These are phyloP conservation scores for Drosophila tanythrix DNA, from an alignment of 2,888 invertebrate species.

Conservation along the genomic window DNA sequence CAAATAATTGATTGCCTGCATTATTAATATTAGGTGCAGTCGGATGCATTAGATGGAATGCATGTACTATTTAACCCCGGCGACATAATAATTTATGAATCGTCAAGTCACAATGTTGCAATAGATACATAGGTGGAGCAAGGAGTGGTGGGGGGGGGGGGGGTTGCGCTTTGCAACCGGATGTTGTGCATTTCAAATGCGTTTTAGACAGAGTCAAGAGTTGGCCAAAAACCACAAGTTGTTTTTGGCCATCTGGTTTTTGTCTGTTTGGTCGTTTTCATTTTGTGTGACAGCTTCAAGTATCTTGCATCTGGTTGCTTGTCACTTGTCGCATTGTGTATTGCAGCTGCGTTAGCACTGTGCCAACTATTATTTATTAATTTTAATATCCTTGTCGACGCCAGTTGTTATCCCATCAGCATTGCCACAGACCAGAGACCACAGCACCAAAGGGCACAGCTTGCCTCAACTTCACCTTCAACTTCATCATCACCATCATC, in stretches of 20 bases:
- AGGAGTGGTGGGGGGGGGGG: background rate
- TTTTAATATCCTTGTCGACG: slow-evolving; percentile 55
- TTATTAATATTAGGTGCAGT: slow-evolving; percentile 3
- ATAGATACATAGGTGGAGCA: background rate
- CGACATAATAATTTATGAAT: slow-evolving; percentile 23
- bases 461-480: background rate
- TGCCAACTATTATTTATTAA: slow-evolving; percentile 58
- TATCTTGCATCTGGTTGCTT: slow-evolving; percentile 14
- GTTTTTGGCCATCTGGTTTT: slow-evolving; percentile 17
- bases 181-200: slow-evolving; percentile 36
- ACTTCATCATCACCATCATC: background rate
- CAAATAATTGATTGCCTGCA: background rate
- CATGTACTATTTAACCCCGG: slow-evolving; percentile 12
- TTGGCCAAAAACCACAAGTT: slow-evolving; percentile 16
- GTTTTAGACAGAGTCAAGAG: slow-evolving; percentile 2
- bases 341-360: slow-evolving; percentile 19
- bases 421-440: slow-evolving; percentile 23
- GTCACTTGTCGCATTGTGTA: background rate
- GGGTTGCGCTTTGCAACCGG: slow-evolving; percentile 5
- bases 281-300: slow-evolving; percentile 47
- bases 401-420: slow-evolving; percentile 48
- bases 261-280: slow-evolving; percentile 13
- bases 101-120: slow-evolving; percentile 29
- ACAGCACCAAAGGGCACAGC: slow-evolving; percentile 5
- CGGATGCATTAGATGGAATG: slow-evolving; percentile 14